Evolutionary conservation across 1,140 invertebrate genomes (phyloP), one percentile per base, ranked within the genome.

Genomic region (Matsumurasca onukii): DNA sequence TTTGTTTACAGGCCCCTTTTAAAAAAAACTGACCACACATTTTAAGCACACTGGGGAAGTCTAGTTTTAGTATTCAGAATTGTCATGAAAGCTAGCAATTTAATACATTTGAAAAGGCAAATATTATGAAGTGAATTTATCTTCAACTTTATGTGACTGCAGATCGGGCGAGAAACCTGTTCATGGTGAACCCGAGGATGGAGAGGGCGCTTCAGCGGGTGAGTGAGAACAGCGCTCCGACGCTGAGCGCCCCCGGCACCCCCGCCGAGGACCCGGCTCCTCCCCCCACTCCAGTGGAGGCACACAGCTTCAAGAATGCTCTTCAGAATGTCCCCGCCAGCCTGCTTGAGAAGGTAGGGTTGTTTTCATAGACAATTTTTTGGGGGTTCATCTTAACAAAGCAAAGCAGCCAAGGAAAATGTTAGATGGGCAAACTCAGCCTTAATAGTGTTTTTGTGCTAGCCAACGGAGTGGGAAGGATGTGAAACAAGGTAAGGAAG

Each of bases 261-360:
- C n/a, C n/a, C n/a, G n/a, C n/a, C n/a, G n/a, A n/a, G n/a, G n/a
- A n/a, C n/a, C 31, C 57, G 20, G 48, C 13, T 15, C 55, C 29
- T 9, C n/a, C 62, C 13, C 81, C 81, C 64, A 80, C 84, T 72
- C 75, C 79, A 3, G 69, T 66, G 31, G 78, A 75, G 27, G 77
- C 79, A 15, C 77, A 75, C 45, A 62, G 69, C 13, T 68, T 82
- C 3, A 83, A 82, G 77, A 80, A 83, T 29, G 81, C 87, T 27
- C 77, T 95, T 0, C 92, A 93, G 79, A 93, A 93, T 15, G 85
- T 97, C 70, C 93, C 93, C 2, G 85, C 88, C 70, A 85, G 91
- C 24, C 79, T 97, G 25, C 80, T 97, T 0, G 92, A 95, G 74
- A 94, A 93, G 82, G 86, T 89, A 80, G 75, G 68, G 1, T 61